phyloP scores from a whole-genome alignment of 2,888 invertebrate genomes.

The Scaptomyza cyrtandrae region DNA sequence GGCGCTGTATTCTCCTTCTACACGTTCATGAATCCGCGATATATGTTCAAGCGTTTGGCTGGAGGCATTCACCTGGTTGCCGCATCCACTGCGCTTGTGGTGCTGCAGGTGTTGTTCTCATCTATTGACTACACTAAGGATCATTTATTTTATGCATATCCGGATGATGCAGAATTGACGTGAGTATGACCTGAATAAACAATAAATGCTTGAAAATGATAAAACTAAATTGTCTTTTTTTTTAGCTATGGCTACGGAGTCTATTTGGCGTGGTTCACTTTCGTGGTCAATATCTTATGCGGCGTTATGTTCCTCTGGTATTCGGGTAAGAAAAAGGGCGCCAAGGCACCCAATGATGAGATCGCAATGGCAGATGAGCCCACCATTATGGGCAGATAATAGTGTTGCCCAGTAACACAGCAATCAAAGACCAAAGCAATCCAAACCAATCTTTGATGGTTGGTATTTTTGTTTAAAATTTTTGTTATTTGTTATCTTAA shows the following conservation, averaged over 20 bases:
- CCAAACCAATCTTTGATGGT: conserved; percentile 24
- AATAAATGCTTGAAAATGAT: too few species aligned
- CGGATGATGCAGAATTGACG: conserved; percentile 87
- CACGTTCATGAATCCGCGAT: conserved; percentile 92
- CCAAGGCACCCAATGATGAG: conserved; percentile 92
- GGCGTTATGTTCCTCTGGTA: conserved; percentile 91
- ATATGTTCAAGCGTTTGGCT: conserved; percentile 94
- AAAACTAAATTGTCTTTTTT: not conserved
- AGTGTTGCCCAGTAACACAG: not conserved
- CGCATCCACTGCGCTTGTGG: conserved; percentile 92
- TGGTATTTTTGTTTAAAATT: conserved; percentile 47
- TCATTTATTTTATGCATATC: conserved; percentile 88
- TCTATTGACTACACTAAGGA: conserved; percentile 89
- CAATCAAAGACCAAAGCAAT: conserved; percentile 69
- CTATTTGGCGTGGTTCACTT: conserved; percentile 91
- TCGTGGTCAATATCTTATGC: conserved; percentile 88
- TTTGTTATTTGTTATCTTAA: conserved; percentile 73
- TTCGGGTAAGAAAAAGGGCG: conserved; percentile 93
- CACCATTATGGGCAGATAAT: conserved; percentile 89
- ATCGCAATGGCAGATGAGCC: conserved; percentile 94
- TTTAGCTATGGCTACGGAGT: conserved; percentile 89
- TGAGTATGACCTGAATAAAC: conserved; percentile 81
- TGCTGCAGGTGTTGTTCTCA: conserved; percentile 91
- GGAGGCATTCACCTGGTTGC: conserved; percentile 93
- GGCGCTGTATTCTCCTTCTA: conserved; percentile 93